Conservation (phyloP, 53 echinoderm and acorn worm genomes). For the Pentamera pediparva region DNA sequence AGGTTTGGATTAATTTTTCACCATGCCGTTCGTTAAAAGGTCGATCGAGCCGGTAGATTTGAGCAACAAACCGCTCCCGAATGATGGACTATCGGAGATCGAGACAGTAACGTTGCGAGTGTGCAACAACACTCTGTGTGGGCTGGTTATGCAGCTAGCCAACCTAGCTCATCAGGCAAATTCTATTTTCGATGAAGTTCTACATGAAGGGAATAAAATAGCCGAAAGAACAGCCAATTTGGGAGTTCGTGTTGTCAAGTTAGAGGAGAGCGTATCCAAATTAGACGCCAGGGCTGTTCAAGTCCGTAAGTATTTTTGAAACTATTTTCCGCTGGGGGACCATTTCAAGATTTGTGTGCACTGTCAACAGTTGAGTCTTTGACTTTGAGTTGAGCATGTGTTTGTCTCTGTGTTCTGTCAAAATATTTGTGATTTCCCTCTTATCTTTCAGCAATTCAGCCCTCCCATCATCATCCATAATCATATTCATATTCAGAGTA, state of each 20-base stretch:
- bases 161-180: conserved; percentile 78
- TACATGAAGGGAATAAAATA: conserved; percentile 55
- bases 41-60: conserved; percentile 70
- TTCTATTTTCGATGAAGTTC: conserved; percentile 85
- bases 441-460: too few relatives aligned
- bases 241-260: conserved; percentile 38
- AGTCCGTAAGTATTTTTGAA: conserved; percentile 92
- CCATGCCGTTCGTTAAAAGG: conserved; percentile 94
- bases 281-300: conserved; percentile 86
- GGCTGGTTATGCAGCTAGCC: conserved; percentile 79
- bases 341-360: too few relatives aligned
- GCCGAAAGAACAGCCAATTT: conserved; percentile 61
- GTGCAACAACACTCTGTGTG: conserved; percentile 79
- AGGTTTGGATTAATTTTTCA: too few relatives aligned
- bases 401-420: too few relatives aligned
- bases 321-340: background rate
- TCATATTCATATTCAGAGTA: too few relatives aligned
- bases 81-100: conserved; percentile 70
- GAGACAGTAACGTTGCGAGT: conserved; percentile 60
- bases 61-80: conserved; percentile 76
- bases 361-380: too few relatives aligned
- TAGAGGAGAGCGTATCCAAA: conserved; percentile 61
- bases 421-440: too few relatives aligned
- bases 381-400: too few relatives aligned
- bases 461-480: too few relatives aligned